Conservation (phyloP, 1,140 invertebrate genomes). For the Druon quercuslanigerum region DNA sequence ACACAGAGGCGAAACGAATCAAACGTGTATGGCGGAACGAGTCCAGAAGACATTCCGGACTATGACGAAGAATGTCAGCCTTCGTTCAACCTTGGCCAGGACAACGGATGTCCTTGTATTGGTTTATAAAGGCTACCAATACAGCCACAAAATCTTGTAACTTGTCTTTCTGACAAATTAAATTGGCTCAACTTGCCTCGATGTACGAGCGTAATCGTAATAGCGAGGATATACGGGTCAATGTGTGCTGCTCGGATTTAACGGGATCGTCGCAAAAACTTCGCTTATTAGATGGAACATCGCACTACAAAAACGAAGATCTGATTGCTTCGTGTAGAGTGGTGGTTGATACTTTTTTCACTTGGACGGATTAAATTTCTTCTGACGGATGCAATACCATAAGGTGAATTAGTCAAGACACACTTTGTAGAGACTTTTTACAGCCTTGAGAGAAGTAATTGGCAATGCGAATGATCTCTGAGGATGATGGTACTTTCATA, state of each 20-base stretch:
- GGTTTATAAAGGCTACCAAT: background rate
- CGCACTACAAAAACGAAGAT: background rate
- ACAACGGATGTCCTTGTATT: background rate
- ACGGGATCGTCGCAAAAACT: conserved; percentile 19
- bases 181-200: conserved; percentile 14
- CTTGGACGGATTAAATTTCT: background rate
- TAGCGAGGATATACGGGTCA: conserved; percentile 16
- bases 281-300: conserved; percentile 27
- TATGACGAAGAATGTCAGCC: conserved; percentile 19
- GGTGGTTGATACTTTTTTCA: background rate
- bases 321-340: conserved; percentile 17
- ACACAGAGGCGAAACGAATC: conserved; percentile 25
- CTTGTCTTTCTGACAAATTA: background rate
- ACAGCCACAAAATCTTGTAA: background rate
- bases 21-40: conserved; percentile 3
- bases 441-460: too few relatives aligned
- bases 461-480: too few relatives aligned
- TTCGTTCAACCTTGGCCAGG: conserved; percentile 22
- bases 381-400: too few relatives aligned
- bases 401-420: too few relatives aligned
- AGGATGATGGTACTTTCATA: too few relatives aligned
- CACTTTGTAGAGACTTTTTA: too few relatives aligned
- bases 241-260: conserved; percentile 11
- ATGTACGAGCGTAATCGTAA: conserved; percentile 17
- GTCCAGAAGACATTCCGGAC: conserved; percentile 3